Base-by-base conservation (phyloP, 2,113 vertebrate species). In the Chaetura pelagica region DNA sequence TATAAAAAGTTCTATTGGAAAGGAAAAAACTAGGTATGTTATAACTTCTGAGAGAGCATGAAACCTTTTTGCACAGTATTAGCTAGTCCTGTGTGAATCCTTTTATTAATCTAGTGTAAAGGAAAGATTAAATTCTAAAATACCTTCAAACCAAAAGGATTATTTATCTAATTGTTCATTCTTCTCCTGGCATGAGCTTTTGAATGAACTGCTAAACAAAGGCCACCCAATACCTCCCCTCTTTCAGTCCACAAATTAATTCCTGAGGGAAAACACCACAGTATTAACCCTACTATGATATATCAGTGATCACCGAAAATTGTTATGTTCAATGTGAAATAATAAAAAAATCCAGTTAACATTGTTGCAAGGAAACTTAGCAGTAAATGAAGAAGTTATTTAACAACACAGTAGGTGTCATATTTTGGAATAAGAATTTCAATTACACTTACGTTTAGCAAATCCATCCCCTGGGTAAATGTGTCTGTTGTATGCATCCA, bases 401-500 rank as follows among this genome's bases (percentile, higher is more conserved):
- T 10, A 67, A 35, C 19, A 54, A 15, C 57, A 63, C 20, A 67
- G 63, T 6, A 86, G 17, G 7, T 48, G 8, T 71, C 22, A 20
- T 14, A 7, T 71, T 75, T 59, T 61, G 42, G 38, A 78, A 32
- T 12, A 52, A 15, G 3, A 68, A 67, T 51, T 82, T 67, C 34
- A 58, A 8, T 82, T 22, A 62, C 82, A 98, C 99, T 99, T 94
- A 99, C 99, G 98, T 98, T 99, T 99, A 89, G 99, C 99, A 77
- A 97, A 98, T 87, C 97, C 97, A 89, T 99, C 99, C 35, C 99
- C 98, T 0, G 99, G 99, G 90, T 99, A 99, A 96, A 99, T 99
- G 61, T 99, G 98, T 66, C 98, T 98, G 86, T 99, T 99, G 93
- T 99, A 99, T 23, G 98, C 98, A 42, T 99, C 99, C 99, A 99